Evolutionary conservation across 2,113 vertebrate species (phyloP), one percentile per base, ranked within the genome.

Genomic region (Butorides virescens): DNA sequence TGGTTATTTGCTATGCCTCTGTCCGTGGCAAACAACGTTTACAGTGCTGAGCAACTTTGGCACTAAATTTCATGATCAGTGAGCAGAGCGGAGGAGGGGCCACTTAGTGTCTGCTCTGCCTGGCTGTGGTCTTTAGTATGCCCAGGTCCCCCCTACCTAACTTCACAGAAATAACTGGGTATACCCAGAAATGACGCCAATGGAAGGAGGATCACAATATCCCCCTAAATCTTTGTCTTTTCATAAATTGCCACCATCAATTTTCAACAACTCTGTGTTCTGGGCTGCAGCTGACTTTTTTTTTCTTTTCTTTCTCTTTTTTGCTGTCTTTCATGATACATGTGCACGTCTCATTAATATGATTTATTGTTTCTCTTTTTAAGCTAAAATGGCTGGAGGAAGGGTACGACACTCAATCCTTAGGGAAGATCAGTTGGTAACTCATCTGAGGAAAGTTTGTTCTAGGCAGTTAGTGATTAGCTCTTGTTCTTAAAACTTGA

Each of bases 1-100:
- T n/a, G 27, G 7, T 23, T 76, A 17, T 17, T 76, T 80, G 58
- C 49, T 65, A 0, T 36, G 14, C 19, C 14, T 37, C 49, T 71
- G 36, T 19, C n/a, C 0, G 0, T 73, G 76, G 14, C 53, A 72
- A 82, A 68, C 5, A 14, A 10, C 4, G 1, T 58, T 81, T 55
- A 44, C 29, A 34, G 37, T 16, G 32, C n/a, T 80, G 46, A 76
- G 44, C 55, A 44, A 1, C 53, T 49, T 27, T 68, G 59, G 65
- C 42, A 18, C 53, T 72, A 18, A 73, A 66, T 58, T 37, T 73
- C 5, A 3, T 34, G 10, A 14, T 58, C 42, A 11, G 14, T 20
- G 42, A n/a, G 14, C 29, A 49, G 44, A 88, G 52, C 23, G 37
- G 42, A 53, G 42, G 42, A 53, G 36, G 27, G n/a, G 25, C n/a